These are phyloP conservation scores for Esox lucius DNA, from an alignment of 2,797 vertebrate species.

Conservation along the genomic window DNA sequence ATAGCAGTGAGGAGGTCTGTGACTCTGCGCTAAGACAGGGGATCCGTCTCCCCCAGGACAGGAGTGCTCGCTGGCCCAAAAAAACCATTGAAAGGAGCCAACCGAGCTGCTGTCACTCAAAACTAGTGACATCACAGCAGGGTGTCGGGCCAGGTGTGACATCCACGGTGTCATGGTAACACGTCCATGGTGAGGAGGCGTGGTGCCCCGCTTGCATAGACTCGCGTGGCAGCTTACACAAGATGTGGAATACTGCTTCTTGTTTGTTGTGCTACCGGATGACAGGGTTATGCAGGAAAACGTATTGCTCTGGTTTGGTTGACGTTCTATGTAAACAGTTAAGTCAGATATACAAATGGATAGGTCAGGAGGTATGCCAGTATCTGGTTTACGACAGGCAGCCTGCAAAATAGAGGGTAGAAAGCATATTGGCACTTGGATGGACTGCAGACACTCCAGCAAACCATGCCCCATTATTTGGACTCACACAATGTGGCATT, in stretches of 20 bases:
- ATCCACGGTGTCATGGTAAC: constrained; percentile 12
- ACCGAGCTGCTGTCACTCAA: constrained; percentile 36
- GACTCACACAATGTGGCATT: no score
- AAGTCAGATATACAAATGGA: not conserved
- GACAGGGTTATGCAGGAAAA: not conserved
- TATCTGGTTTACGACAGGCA: not conserved
- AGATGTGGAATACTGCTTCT: not conserved
- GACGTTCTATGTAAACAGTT: not conserved
- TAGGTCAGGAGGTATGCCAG: not conserved
- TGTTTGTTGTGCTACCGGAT: not conserved
- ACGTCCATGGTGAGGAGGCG: constrained; percentile 33
- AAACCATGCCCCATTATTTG: not conserved
- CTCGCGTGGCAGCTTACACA: not conserved
- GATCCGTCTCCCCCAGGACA: constrained; percentile 32
- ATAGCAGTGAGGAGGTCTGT: constrained; percentile 51
- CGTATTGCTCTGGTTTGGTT: not conserved
- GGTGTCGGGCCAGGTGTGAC: constrained; percentile 50
- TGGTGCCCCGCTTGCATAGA: constrained; percentile 5
- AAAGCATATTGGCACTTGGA: not conserved
- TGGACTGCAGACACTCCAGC: not conserved
- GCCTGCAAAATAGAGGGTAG: not conserved
- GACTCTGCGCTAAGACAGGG: constrained; percentile 50
- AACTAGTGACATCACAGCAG: constrained; percentile 48
- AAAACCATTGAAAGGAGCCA: constrained; percentile 63
- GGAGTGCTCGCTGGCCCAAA: constrained; percentile 60